phyloP scores from a whole-genome alignment of 1,140 invertebrate genomes.

The Dendrolimus punctatus region DNA sequence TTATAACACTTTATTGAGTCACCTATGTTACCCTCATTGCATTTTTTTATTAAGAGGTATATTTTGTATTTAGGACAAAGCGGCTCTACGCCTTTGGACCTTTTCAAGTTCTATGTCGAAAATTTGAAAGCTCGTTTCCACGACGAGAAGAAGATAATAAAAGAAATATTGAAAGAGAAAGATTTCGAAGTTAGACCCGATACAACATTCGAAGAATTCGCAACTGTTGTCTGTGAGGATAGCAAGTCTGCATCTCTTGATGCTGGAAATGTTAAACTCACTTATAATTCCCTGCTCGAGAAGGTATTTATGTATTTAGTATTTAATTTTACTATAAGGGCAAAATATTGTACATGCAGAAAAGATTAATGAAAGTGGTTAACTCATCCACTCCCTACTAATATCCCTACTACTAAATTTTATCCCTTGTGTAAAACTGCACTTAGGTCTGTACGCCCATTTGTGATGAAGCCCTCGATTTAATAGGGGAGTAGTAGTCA shows the following conservation, averaged over 20 bases:
- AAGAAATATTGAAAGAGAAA: constrained; percentile 96
- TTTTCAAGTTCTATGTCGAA: constrained; percentile 99
- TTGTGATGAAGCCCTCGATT: too few species aligned
- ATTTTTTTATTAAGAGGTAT: too few species aligned
- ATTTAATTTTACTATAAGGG: too few species aligned
- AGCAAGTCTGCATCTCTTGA: constrained; percentile 93
- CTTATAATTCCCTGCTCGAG: constrained; percentile 93
- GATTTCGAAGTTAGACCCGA: constrained; percentile 90
- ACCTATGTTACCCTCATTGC: too few species aligned
- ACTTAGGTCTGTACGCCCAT: too few species aligned
- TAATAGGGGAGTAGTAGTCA: too few species aligned
- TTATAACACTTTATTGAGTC: too few species aligned
- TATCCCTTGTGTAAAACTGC: too few species aligned
- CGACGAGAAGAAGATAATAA: constrained; percentile 98
- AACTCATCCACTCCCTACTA: too few species aligned
- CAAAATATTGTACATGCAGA: too few species aligned
- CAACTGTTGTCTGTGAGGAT: constrained; percentile 95
- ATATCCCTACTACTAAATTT: too few species aligned
- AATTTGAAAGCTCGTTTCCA: constrained; percentile 98
- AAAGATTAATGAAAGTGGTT: too few species aligned
- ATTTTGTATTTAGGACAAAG: constrained; percentile 74
- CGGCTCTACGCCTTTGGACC: constrained; percentile 96
- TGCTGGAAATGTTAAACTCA: constrained; percentile 97
- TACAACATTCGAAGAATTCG: constrained; percentile 97
- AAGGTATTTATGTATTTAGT: constrained; percentile 75